Conservation (phyloP, 2,113 vertebrate species). For the Eonycteris spelaea region DNA sequence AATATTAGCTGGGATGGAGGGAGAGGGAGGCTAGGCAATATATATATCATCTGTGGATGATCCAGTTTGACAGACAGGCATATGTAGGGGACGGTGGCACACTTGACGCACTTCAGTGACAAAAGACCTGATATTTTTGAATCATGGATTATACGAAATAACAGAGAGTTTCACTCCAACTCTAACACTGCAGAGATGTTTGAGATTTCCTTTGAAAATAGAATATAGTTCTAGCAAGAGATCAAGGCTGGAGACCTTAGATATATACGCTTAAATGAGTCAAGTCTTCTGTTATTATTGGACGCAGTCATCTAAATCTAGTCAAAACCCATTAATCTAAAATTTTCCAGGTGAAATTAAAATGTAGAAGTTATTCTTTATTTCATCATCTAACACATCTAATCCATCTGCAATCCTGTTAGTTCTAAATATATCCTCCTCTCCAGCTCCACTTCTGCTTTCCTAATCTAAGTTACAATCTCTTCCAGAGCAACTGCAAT, state of each 20-base stretch:
- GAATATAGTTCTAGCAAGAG: background rate
- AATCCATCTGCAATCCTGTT: background rate
- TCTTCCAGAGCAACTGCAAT: background rate
- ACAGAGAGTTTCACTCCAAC: background rate
- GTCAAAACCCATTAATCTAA: background rate
- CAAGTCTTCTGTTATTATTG: constrained; percentile 16
- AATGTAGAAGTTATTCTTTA: background rate
- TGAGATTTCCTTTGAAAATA: background rate
- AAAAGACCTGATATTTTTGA: background rate
- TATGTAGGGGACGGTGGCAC: background rate
- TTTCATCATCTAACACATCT: background rate
- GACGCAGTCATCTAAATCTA: background rate
- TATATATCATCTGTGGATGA: background rate
- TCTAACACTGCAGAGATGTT: background rate
- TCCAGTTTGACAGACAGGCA: background rate
- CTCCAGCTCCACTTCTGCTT: background rate
- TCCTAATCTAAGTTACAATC: background rate
- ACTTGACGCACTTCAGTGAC: background rate
- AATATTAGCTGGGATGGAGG: background rate
- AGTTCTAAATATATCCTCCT: background rate
- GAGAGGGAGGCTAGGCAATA: background rate
- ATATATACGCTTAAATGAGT: constrained; percentile 14
- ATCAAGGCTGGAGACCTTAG: constrained; percentile 16
- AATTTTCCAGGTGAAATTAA: constrained; percentile 19
- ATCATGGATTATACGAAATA: constrained; percentile 4